A percentile compares a stretch with the other conserved stretches of the same genome.
Evolutionary conservation across 2,888 invertebrate species (phyloP).

Genomic region (Troides aeacus): DNA sequence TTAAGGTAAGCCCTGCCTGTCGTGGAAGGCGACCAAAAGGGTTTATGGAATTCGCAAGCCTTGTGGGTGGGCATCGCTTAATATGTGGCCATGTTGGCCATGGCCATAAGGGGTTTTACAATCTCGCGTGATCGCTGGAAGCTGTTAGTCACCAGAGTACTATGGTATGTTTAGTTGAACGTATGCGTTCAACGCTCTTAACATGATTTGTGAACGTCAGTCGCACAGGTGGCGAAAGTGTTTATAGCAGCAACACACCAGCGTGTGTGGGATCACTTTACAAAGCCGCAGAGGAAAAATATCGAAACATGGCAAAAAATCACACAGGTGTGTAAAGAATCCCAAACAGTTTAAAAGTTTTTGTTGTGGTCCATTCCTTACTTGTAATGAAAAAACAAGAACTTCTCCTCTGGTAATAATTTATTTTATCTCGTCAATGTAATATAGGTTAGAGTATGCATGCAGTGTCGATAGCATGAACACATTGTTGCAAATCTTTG

Average conservation of each 20-base stretch:
- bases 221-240: constrained; percentile 99
- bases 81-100: too few relatives aligned
- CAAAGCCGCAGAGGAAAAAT: constrained; percentile 99
- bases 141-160: constrained; percentile 54
- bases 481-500: not conserved
- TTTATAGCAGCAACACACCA: constrained; percentile 97
- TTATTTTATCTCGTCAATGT: constrained; percentile 1
- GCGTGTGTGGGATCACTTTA: constrained; percentile 99
- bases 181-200: constrained; percentile 55
- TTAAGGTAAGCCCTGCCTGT: too few relatives aligned
- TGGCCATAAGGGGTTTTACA: not conserved
- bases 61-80: too few relatives aligned
- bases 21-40: too few relatives aligned
- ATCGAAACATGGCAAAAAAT: constrained; percentile 99
- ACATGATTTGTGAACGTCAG: constrained; percentile 83
- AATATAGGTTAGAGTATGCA: constrained; percentile 14
- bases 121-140: constrained; percentile 40
- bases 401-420: constrained; percentile 1
- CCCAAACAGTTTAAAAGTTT: constrained; percentile 4
- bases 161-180: constrained; percentile 66
- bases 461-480: constrained; percentile 16
- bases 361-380: constrained; percentile 1
- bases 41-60: too few relatives aligned
- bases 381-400: constrained; percentile 12
- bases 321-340: constrained; percentile 85